Conservation (phyloP, 92 coral and sea anemone species). For the Epizoanthus fatuus region DNA sequence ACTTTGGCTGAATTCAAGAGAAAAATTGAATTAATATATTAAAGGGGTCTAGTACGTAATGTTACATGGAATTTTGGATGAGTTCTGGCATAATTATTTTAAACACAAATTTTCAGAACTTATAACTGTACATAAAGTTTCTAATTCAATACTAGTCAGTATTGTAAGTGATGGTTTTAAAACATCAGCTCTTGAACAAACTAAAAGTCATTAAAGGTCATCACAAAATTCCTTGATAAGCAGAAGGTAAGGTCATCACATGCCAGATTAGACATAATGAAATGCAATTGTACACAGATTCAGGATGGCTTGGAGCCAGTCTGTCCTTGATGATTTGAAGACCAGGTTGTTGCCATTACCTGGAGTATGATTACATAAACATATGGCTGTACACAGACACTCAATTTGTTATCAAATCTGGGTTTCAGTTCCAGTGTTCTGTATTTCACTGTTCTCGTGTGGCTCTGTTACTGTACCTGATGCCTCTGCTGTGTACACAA, state of each 20-base stretch:
- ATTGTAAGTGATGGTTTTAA: no score
- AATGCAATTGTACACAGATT: neutral
- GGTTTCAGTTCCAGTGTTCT: neutral
- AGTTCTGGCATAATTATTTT: no score
- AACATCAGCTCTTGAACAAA: no score
- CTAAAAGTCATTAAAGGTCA: no score
- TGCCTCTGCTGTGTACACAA: slow-evolving; percentile 21
- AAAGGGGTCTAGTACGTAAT: no score
- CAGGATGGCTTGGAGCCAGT: neutral
- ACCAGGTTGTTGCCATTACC: neutral
- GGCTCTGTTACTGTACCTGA: neutral
- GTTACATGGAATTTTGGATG: no score
- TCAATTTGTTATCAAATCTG: slow-evolving; percentile 1
- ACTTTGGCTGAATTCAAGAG: no score
- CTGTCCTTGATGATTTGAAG: neutral
- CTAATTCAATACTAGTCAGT: no score
- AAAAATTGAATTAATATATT: no score
- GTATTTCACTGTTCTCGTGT: neutral
- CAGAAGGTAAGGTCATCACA: neutral
- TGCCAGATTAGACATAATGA: neutral
- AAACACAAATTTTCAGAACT: no score
- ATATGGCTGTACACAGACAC: neutral
- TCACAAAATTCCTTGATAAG: no score
- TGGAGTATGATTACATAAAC: neutral
- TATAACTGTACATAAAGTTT: no score